Percentiles rank a stretch among this genome's conserved stretches.
phyloP scores from a whole-genome alignment of 2,113 vertebrate species.

The Ardeotis arabs region DNA sequence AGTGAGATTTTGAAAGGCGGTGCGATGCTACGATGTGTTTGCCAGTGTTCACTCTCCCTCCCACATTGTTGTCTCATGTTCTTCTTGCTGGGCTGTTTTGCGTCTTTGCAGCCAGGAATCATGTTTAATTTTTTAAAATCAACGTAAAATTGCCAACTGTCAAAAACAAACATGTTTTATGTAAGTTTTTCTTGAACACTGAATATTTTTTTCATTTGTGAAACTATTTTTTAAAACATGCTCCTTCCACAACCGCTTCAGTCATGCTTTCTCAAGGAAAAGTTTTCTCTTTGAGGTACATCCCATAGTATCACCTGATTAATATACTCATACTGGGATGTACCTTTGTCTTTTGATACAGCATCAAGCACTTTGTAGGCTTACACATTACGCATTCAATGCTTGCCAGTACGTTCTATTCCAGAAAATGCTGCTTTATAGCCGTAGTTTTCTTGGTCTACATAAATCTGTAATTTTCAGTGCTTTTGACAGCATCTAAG shows the following conservation, averaged over 20 bases:
- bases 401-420: background rate
- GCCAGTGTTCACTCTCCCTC: background rate
- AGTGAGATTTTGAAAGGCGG: background rate
- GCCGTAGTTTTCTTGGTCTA: background rate
- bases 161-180: background rate
- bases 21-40: background rate
- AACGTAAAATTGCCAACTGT: background rate
- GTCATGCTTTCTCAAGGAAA: background rate
- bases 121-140: background rate
- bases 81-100: background rate
- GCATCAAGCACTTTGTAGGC: background rate
- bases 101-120: background rate
- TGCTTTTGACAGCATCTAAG: background rate
- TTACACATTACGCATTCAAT: accelerated
- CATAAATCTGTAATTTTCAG: background rate
- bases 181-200: accelerated
- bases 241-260: background rate
- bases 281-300: background rate
- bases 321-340: background rate
- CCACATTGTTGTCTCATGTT: background rate
- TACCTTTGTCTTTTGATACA: background rate
- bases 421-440: background rate
- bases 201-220: background rate
- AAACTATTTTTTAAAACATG: background rate
- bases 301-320: background rate